Conservation (phyloP, 2,888 invertebrate genomes). For the Elmis aenea region DNA sequence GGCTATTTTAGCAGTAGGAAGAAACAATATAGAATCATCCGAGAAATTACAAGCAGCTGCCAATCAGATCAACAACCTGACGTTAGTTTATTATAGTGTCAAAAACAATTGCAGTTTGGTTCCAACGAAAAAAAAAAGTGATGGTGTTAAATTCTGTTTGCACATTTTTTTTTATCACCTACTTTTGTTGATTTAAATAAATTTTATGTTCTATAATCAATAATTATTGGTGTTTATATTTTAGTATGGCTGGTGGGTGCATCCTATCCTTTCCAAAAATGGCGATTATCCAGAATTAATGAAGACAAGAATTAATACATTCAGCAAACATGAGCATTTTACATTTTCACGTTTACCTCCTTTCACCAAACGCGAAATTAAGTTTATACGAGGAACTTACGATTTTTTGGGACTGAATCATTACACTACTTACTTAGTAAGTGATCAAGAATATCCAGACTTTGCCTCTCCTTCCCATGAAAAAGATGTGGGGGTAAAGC, state of each 20-base stretch:
- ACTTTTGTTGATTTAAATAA: too few relatives aligned
- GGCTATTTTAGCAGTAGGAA: too few relatives aligned
- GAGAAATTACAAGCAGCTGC: too few relatives aligned
- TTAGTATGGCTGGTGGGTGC: slow-evolving; percentile 42
- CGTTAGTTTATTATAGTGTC: too few relatives aligned
- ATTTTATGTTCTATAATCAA: too few relatives aligned
- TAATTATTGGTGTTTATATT: too few relatives aligned
- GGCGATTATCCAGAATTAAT: slow-evolving; percentile 53
- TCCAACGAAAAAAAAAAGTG: too few relatives aligned
- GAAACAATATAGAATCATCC: too few relatives aligned
- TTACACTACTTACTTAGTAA: slow-evolving; percentile 52
- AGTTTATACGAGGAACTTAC: slow-evolving; percentile 47
- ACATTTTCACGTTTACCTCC: slow-evolving; percentile 46
- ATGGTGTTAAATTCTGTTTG: too few relatives aligned
- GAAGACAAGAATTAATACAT: slow-evolving; percentile 43
- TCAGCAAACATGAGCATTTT: slow-evolving; percentile 46
- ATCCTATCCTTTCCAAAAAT: slow-evolving; percentile 46
- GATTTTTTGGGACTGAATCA: slow-evolving; percentile 66
- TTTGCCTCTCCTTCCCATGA: slow-evolving; percentile 44
- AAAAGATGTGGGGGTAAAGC: slow-evolving; percentile 45
- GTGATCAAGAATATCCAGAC: slow-evolving; percentile 33
- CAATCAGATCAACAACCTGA: too few relatives aligned
- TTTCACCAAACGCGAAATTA: slow-evolving; percentile 45
- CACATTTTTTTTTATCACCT: too few relatives aligned
- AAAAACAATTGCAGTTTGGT: too few relatives aligned